Evolutionary conservation across 2,113 vertebrate species (phyloP), one percentile per base, ranked within the genome.

Genomic region (Tenrec ecaudatus): DNA sequence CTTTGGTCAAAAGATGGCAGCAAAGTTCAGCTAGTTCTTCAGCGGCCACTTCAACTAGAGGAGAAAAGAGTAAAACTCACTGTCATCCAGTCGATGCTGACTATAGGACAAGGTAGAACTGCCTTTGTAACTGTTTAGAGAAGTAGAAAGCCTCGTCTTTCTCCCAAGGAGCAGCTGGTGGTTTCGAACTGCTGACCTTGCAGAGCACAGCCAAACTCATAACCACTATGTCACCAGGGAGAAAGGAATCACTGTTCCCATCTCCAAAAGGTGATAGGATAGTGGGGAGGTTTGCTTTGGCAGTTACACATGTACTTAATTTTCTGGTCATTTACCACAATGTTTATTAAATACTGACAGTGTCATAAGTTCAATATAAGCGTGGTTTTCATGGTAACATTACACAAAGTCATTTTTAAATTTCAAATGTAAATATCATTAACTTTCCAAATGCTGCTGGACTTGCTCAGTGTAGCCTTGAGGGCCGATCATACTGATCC

Each of bases 1-100:
- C 20, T 92, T 84, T 86, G 53, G 90, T 85, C 98, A 86, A 88
- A 96, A 97, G 98, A 95, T 98, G 98, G 98, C 98, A 98, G 98
- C 97, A 97, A 66, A 27, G 85, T 95, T 2, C 94, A 96, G 95
- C 85, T 89, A 47, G 91, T 92, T 88, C 93, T 86, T 68, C 25
- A 16, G 33, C 22, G 31, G 53, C 11, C 43, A 3, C 43, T 38
- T 47, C 64, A 7, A 66, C 15, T 10, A 25, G 64, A 9, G 23
- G 64, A 10, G 64, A 66, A 66, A 66, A 20, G 60, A 25, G 12
- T 62, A 4, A 62, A 5, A 53, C 9, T 62, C 17, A 12, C 23
- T 62, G 19, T 2, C 47, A 53, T 14, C 47, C 47, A 53, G 47
- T 53, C 47, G 5, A 53, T 53, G 47, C 47, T 53, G 47, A 53